A percentile compares a stretch with the other conserved stretches of the same genome.
Evolutionary conservation across 2,888 invertebrate species (phyloP).

Genomic region (Trichacis sp.): DNA sequence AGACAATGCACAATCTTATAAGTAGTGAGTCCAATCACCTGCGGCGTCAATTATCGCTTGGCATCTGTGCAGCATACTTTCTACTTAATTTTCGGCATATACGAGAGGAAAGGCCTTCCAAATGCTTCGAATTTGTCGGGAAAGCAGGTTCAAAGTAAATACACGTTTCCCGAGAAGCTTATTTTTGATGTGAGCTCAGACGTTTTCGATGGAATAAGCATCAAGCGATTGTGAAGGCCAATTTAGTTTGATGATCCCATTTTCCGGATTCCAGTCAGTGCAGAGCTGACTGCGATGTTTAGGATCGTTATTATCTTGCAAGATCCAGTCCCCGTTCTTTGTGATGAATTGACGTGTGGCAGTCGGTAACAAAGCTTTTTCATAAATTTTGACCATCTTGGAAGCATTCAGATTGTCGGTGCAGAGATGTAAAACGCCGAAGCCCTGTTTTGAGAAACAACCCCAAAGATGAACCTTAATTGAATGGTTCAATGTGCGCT

Average conservation of each 20-base stretch:
- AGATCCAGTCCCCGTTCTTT: too few species aligned
- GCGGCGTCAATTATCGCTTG: too few species aligned
- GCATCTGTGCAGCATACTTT: constrained; percentile 18
- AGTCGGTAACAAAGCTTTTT: constrained; percentile 9
- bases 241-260: constrained; percentile 6
- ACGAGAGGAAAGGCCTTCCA: constrained; percentile 19
- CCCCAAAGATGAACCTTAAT: too few species aligned
- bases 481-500: constrained; percentile 28
- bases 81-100: too few species aligned
- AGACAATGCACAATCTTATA: constrained; percentile 4
- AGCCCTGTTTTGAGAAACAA: constrained; percentile 24
- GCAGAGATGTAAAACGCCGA: constrained; percentile 18
- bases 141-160: constrained; percentile 15
- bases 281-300: too few species aligned
- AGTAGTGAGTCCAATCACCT: constrained; percentile 9
- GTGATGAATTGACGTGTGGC: constrained; percentile 4
- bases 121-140: constrained; percentile 13
- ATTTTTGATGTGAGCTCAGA: constrained; percentile 33
- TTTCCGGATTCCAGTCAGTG: constrained; percentile 4
- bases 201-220: too few species aligned
- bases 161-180: constrained; percentile 28
- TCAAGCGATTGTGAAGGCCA: too few species aligned
- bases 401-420: constrained; percentile 24
- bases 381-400: constrained; percentile 13
- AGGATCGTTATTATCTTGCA: too few species aligned